Evolutionary conservation across 2,888 invertebrate species (phyloP).

Genomic region (Phlogophora meticulosa): DNA sequence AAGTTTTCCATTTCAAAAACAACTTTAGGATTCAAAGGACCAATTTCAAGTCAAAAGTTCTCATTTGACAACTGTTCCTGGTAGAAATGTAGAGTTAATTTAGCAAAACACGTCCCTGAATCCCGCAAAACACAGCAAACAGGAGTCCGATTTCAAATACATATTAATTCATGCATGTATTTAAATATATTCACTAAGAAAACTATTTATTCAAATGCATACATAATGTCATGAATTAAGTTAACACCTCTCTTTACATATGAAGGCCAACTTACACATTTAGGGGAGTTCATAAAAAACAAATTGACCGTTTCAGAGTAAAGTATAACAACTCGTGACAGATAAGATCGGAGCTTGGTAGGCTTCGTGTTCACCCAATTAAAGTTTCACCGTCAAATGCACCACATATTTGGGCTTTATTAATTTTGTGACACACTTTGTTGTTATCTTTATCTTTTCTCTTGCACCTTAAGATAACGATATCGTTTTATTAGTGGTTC

Average conservation of each 20-base stretch:
- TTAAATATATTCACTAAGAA: constrained; percentile 48
- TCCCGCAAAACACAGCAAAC: constrained; percentile 11
- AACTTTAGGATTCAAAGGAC: background rate
- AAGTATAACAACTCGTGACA: constrained; percentile 37
- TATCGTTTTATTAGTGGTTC: background rate
- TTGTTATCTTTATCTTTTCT: constrained; percentile 18
- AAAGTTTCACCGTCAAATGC: constrained; percentile 32
- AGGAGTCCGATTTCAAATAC: constrained; percentile 11
- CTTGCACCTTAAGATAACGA: background rate
- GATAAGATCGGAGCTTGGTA: constrained; percentile 47
- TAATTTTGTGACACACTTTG: constrained; percentile 47
- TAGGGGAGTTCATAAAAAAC: constrained; percentile 46
- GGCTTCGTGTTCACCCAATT: constrained; percentile 51
- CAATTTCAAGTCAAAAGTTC: constrained; percentile 12
- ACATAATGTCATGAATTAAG: constrained; percentile 48
- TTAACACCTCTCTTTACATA: constrained; percentile 41
- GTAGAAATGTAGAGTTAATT: constrained; percentile 26
- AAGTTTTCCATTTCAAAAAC: background rate
- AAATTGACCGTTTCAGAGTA: constrained; percentile 47
- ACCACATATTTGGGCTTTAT: constrained; percentile 37
- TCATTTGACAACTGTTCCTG: constrained; percentile 11
- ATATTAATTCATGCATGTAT: constrained; percentile 49
- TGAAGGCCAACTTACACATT: constrained; percentile 34
- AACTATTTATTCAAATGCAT: constrained; percentile 50
- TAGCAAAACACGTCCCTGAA: constrained; percentile 17